phyloP scores from a whole-genome alignment of 2,888 invertebrate species.

The Sesia apiformis region DNA sequence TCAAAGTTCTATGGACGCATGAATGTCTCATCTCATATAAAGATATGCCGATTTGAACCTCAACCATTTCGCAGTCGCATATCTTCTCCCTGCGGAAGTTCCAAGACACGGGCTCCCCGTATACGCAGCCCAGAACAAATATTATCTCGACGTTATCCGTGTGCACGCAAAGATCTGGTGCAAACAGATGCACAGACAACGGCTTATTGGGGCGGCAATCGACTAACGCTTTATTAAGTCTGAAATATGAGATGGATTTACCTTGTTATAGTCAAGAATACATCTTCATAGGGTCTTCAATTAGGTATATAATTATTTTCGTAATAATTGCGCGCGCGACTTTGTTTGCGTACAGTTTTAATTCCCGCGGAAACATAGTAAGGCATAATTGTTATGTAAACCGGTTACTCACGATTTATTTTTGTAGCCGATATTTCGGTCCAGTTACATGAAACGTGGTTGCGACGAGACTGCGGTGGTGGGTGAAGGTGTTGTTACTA shows the following conservation, averaged over 20 bases:
- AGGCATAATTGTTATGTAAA: too few species aligned
- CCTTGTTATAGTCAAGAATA: background rate
- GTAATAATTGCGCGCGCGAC: too few species aligned
- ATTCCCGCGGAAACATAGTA: too few species aligned
- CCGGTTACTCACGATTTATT: too few species aligned
- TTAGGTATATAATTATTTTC: too few species aligned
- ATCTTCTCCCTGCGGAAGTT: conserved; percentile 52
- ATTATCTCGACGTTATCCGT: conserved; percentile 39
- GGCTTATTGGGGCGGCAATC: conserved; percentile 51
- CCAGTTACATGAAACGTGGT: too few species aligned
- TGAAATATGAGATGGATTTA: conserved; percentile 13
- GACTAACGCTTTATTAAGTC: conserved; percentile 48
- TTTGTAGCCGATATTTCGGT: too few species aligned
- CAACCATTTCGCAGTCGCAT: conserved; percentile 58
- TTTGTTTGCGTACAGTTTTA: too few species aligned
- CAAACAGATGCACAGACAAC: conserved; percentile 40
- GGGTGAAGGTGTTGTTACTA: too few species aligned
- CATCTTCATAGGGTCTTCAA: background rate
- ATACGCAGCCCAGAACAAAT: conserved; percentile 52
- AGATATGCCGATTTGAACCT: conserved; percentile 52
- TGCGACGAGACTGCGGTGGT: too few species aligned
- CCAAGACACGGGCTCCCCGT: conserved; percentile 44
- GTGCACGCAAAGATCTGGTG: conserved; percentile 51
- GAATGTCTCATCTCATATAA: conserved; percentile 53
- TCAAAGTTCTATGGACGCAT: conserved; percentile 45